Base-by-base conservation (phyloP, 2,113 vertebrate species). In the Bombycilla garrulus region DNA sequence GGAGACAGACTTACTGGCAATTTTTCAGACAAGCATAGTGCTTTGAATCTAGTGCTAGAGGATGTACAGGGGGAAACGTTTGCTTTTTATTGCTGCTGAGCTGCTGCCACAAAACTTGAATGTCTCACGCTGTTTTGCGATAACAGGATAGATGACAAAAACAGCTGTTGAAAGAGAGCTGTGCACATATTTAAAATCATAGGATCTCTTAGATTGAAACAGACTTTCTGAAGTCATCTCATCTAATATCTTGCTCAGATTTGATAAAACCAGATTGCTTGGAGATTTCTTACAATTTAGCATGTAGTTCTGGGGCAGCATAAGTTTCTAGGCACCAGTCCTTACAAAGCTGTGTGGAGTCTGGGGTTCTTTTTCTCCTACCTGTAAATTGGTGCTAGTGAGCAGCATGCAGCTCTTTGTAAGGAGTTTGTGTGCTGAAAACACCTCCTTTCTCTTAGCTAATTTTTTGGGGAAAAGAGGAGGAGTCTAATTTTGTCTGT, bases 51-150 rank as follows among this genome's bases (percentile, higher is more conserved):
- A 9, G 8, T 51, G 26, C 42, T 74, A 29, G 19, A 20, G 29
- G 20, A 13, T 12, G 12, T 42, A 35, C 14, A 12, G 36, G 7
- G 22, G 3, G 10, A 66, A 81, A 9, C 15, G 26, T 69, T 85
- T 69, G 22, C 40, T 91, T 81, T 86, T 24, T 44, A 0, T 58
- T 62, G 24, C 38, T 58, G 26, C 53, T 72, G n/a, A 28, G n/a
- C 36, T 88, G 42, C 62, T 71, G n/a, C 64, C 40, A 47, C 18
- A 31, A 38, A 77, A 38, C 53, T 48, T 16, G 12, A 57, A 5
- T 47, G 31, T 42, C 21, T 72, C 14, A 9, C 1, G 1, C 14
- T 50, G 3, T 78, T 72, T 69, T 31, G 73, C 1, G 3, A 0
- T 40, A 64, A n/a, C 35, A 69, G 35, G 38, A 36, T 21, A 31